Conservation (phyloP, 2,888 invertebrate species). For the Drosophila pegasa region DNA sequence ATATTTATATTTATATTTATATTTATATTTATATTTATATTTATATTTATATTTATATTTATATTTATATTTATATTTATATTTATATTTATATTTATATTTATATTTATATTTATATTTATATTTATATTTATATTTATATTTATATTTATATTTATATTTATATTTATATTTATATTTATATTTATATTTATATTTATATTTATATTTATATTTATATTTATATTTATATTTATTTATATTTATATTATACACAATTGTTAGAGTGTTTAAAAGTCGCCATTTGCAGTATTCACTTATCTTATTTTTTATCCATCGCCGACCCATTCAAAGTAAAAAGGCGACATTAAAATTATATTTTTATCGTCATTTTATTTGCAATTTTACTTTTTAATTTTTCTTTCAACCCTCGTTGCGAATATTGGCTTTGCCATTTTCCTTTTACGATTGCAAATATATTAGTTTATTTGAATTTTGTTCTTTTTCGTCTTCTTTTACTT, state of each 20-base stretch:
- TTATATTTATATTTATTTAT: too few species aligned
- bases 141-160: not conserved
- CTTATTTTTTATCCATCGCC: conserved; percentile 1
- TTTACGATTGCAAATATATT: conserved; percentile 68
- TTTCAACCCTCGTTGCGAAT: conserved; percentile 32
- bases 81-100: too few species aligned
- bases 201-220: not conserved
- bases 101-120: not conserved
- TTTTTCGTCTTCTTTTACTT: conserved; percentile 32
- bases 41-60: too few species aligned
- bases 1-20: too few species aligned
- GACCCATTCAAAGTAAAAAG: conserved; percentile 70
- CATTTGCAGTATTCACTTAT: not conserved
- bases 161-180: too few species aligned
- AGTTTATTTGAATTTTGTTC: conserved; percentile 45
- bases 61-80: not conserved
- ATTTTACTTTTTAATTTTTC: conserved; percentile 54
- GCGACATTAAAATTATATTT: conserved; percentile 76
- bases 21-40: not conserved
- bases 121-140: too few species aligned
- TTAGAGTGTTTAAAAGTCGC: conserved; percentile 34
- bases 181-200: too few species aligned
- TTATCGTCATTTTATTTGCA: conserved; percentile 74
- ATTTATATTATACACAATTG: not conserved
- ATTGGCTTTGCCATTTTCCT: conserved; percentile 33